Evolutionary conservation across 2,888 invertebrate species (phyloP), one percentile per base, ranked within the genome.

Genomic region (Uropetala carovei): DNA sequence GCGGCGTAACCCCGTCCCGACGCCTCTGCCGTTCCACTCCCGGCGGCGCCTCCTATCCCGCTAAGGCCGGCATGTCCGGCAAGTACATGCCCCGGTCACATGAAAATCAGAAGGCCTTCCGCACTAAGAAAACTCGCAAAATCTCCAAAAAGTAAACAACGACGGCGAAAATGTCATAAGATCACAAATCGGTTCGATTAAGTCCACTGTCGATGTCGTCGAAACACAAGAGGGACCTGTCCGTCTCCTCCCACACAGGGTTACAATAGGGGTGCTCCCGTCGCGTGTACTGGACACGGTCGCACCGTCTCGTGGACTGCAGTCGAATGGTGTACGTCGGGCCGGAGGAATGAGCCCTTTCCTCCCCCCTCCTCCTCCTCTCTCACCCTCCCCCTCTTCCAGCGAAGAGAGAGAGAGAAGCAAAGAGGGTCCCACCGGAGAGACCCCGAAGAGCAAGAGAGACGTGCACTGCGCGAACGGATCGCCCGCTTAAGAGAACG

Each of bases 221-320:
- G 43, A 43, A 43, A 43, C 43, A 43, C 43, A 43, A 43, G 43
- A 5, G 75, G 22, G 27, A 27, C 27, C 22, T 83, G 43, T 56
- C 58, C 16, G 16, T 8, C 56, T 60, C 64, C 22, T 8, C 10
- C 64, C 30, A 30, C 60, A 86, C 86, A 16, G 22, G 60, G 89
- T 30, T 16, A 10, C 27, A 27, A 22, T 27, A 27, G 4, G 75
- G 86, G 43, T 89, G 64, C 68, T 89, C 89, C 57, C 11, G 83
- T 57, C n/a, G 89, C 64, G 43, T 60, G 18, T 60, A 60, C n/a
- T 43, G 89, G 89, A 68, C 68, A 89, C 60, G 68, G 89, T 60
- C 59, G 59, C 86, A 57, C 22, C 89, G 27, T 64, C 89, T 30
- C 56, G 89, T 89, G 89, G 89, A 43, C 89, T 89, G 89, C 89